These are phyloP conservation scores for Papio anubis DNA, from an alignment of 2,113 vertebrate genomes.

Conservation along the genomic window DNA sequence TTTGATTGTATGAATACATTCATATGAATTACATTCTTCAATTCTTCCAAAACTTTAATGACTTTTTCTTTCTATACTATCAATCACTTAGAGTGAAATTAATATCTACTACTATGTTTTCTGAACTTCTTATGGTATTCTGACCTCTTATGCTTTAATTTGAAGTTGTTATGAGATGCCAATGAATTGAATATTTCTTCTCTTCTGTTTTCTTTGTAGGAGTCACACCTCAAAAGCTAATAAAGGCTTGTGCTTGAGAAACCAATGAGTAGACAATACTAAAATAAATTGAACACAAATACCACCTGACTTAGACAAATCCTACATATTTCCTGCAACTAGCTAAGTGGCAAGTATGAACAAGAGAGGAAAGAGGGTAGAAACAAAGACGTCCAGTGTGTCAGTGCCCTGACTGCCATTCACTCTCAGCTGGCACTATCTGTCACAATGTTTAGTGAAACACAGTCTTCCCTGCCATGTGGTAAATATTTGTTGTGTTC, in stretches of 20 bases:
- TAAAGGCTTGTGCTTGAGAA: neutral
- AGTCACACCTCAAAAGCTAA: neutral
- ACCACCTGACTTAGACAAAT: neutral
- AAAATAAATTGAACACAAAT: neutral
- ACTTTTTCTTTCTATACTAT: neutral
- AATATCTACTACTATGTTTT: neutral
- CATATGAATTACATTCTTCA: neutral
- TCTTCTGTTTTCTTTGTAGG: neutral
- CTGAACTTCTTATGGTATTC: neutral
- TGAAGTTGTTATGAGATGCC: neutral
- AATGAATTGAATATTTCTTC: neutral
- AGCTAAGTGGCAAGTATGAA: neutral
- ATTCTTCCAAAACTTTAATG: neutral
- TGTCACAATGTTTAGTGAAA: too few relatives aligned
- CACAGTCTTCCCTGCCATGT: neutral
- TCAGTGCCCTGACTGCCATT: accelerated
- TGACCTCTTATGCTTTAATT: neutral
- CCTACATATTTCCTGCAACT: neutral
- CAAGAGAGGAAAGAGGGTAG: neutral
- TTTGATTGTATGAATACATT: neutral
- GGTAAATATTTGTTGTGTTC: neutral
- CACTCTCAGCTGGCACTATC: neutral
- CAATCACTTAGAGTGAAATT: neutral
- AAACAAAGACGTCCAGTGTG: neutral
- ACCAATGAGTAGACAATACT: too few relatives aligned